Conservation (phyloP, 2,797 vertebrate genomes). For the Iguana delicatissima region DNA sequence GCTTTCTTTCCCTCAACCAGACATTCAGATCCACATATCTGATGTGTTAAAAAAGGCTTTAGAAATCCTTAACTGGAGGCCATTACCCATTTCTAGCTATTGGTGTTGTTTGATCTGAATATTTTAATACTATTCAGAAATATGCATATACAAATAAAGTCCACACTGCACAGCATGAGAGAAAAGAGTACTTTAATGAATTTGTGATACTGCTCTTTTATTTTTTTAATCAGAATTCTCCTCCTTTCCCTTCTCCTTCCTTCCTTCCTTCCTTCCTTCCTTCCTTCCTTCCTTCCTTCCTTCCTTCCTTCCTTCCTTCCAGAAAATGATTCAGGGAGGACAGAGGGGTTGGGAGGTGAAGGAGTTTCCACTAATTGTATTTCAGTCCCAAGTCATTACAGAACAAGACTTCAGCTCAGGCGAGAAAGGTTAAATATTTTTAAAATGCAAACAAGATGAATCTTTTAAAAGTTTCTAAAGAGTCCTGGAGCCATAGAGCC, state of each 20-base stretch:
- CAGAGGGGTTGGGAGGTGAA: neutral
- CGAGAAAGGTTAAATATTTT: constrained; percentile 76
- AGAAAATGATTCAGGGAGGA: neutral
- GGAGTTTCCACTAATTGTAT: constrained; percentile 58
- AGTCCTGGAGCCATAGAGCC: constrained; percentile 66
- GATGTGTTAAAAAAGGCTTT: neutral
- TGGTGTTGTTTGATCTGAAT: constrained; percentile 53
- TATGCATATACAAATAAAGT: constrained; percentile 45
- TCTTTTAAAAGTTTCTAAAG: constrained; percentile 77
- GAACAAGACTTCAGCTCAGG: constrained; percentile 48
- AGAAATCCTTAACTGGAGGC: neutral
- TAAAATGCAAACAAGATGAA: constrained; percentile 77
- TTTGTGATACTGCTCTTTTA: constrained; percentile 28
- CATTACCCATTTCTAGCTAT: constrained; percentile 8
- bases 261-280: constrained; percentile 29
- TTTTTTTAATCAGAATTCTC: too few species aligned
- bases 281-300: neutral
- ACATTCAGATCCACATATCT: neutral
- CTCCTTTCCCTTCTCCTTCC: constrained; percentile 37
- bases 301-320: neutral
- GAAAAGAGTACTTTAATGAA: constrained; percentile 39
- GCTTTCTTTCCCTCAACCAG: neutral
- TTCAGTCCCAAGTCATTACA: constrained; percentile 16
- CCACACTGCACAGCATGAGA: constrained; percentile 36
- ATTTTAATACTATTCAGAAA: constrained; percentile 54